phyloP scores from a whole-genome alignment of 2,113 vertebrate species.

The Chrysochloris asiatica region DNA sequence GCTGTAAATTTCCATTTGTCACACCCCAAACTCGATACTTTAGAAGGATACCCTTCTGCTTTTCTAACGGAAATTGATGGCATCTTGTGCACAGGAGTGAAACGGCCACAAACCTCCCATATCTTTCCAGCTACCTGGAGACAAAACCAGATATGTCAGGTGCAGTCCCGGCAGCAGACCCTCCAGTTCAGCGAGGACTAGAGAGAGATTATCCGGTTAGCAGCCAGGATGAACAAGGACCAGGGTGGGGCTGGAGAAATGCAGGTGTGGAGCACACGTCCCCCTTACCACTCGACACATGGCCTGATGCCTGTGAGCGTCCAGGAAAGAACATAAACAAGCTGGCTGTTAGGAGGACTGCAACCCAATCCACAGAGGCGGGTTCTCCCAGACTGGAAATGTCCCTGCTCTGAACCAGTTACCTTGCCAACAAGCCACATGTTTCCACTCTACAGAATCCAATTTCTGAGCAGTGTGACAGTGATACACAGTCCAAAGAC shows the following conservation, averaged over 20 bases:
- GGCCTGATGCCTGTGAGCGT: constrained; percentile 5
- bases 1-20: constrained; percentile 68
- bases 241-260: neutral
- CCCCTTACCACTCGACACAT: neutral
- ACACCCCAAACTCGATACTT: constrained; percentile 42
- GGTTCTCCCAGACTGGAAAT: constrained; percentile 65
- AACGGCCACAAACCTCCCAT: neutral
- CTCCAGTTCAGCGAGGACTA: neutral
- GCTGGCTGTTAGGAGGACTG: constrained; percentile 72
- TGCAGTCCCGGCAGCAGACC: neutral
- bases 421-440: constrained; percentile 81
- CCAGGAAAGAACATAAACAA: constrained; percentile 70
- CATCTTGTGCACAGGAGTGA: fast-evolving
- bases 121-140: neutral
- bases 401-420: constrained; percentile 80
- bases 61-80: constrained; percentile 57
- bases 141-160: neutral
- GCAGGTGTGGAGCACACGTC: neutral
- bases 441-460: constrained; percentile 78
- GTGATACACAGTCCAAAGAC: constrained; percentile 81
- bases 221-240: neutral
- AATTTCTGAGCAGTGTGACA: constrained; percentile 76
- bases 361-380: constrained; percentile 70
- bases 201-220: neutral
- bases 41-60: constrained; percentile 44